A percentile compares a stretch with the other conserved stretches of the same genome.
Conservation (phyloP, 2,888 invertebrate genomes). For the Aplocera efformata region DNA sequence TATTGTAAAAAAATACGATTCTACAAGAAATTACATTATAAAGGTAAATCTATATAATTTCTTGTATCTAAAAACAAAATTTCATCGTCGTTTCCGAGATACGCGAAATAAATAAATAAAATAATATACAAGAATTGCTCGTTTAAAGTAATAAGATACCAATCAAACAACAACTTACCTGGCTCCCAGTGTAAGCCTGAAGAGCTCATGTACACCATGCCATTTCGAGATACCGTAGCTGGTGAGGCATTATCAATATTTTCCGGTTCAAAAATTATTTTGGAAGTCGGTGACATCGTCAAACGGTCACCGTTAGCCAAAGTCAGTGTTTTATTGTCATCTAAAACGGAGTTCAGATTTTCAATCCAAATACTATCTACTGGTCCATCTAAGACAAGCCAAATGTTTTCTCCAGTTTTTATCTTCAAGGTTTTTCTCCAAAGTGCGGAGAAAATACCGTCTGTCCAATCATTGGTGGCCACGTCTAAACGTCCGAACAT, state of each 20-base stretch:
- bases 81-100: too few relatives aligned
- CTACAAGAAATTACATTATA: too few relatives aligned
- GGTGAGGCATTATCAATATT: slow-evolving; percentile 99
- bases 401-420: slow-evolving; percentile 93
- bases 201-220: slow-evolving; percentile 98
- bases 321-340: slow-evolving; percentile 97
- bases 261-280: slow-evolving; percentile 98
- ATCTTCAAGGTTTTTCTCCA: slow-evolving; percentile 96
- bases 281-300: slow-evolving; percentile 95
- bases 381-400: slow-evolving; percentile 97
- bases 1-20: too few relatives aligned
- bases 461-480: slow-evolving; percentile 99
- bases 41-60: too few relatives aligned
- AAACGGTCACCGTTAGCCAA: slow-evolving; percentile 97
- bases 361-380: slow-evolving; percentile 99
- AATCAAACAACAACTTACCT: slow-evolving; percentile 51
- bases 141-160: not conserved
- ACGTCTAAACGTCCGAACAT: slow-evolving; percentile 98
- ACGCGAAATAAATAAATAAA: too few relatives aligned
- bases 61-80: too few relatives aligned
- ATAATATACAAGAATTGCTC: not conserved
- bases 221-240: slow-evolving; percentile 96
- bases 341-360: slow-evolving; percentile 97
- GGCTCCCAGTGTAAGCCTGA: slow-evolving; percentile 97
- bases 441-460: slow-evolving; percentile 97